Evolutionary conservation across 2,113 vertebrate genomes (phyloP).

Genomic region (Microtus richardsoni): DNA sequence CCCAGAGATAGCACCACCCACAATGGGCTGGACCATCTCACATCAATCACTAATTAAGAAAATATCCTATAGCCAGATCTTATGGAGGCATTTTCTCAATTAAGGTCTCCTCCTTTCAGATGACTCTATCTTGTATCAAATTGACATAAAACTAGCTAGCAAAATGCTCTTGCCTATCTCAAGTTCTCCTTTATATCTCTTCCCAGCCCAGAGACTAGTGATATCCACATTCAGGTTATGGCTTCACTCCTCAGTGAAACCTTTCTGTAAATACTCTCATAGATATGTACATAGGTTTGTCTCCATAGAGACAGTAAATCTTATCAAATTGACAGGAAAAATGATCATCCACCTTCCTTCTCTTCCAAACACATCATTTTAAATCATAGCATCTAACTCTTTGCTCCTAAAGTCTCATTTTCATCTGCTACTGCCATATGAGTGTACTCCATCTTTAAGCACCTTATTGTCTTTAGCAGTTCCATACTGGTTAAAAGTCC

Average conservation of each 20-base stretch:
- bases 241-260: background rate
- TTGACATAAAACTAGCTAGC: background rate
- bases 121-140: background rate
- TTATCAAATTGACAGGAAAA: background rate
- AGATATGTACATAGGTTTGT: background rate
- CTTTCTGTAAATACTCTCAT: background rate
- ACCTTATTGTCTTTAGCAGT: background rate
- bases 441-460: background rate
- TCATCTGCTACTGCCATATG: background rate
- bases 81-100: background rate
- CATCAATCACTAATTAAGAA: background rate
- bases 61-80: background rate
- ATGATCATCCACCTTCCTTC: background rate
- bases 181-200: background rate
- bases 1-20: background rate
- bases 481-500: background rate
- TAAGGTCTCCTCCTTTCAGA: background rate
- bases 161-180: background rate
- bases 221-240: background rate
- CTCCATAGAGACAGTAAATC: background rate
- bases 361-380: background rate
- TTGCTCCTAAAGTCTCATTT: background rate
- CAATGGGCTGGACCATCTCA: fast-evolving
- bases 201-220: background rate
- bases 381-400: background rate